These are phyloP conservation scores for Laticauda colubrina DNA, from an alignment of 2,113 vertebrate genomes.

Conservation along the genomic window DNA sequence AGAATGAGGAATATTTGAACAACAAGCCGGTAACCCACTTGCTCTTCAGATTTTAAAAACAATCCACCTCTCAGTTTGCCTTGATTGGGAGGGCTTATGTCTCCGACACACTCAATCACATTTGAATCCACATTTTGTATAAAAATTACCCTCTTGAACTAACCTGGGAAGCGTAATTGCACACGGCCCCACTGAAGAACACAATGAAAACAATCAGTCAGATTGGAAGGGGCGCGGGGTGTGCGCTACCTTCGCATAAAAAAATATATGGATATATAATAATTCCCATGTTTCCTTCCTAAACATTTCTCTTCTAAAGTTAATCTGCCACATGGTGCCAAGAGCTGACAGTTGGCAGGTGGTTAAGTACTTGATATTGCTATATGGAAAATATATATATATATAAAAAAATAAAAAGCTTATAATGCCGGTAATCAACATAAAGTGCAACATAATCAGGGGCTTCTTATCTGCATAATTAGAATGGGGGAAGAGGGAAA, in stretches of 20 bases:
- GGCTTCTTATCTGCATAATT: conserved; percentile 22
- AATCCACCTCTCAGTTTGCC: background rate
- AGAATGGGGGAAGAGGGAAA: background rate
- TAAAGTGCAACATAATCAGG: conserved; percentile 27
- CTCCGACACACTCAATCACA: conserved; percentile 7
- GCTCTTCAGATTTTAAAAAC: background rate
- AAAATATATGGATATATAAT: background rate
- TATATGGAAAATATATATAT: background rate
- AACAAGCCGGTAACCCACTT: background rate
- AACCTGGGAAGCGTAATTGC: conserved; percentile 4
- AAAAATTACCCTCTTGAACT: background rate
- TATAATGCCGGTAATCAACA: conserved; percentile 34
- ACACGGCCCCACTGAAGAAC: background rate
- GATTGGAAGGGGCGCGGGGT: background rate
- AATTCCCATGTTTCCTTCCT: background rate
- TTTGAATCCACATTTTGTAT: background rate
- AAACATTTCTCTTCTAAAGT: background rate
- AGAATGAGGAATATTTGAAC: background rate
- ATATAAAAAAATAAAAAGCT: background rate
- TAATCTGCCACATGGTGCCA: background rate
- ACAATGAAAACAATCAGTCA: conserved; percentile 1
- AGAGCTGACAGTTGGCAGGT: conserved; percentile 26
- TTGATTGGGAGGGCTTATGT: background rate
- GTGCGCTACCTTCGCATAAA: background rate
- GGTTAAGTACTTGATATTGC: conserved; percentile 15